Percentiles rank a stretch among this genome's conserved stretches.
Conservation (phyloP, 2,888 invertebrate species). For the Aelia acuminata region DNA sequence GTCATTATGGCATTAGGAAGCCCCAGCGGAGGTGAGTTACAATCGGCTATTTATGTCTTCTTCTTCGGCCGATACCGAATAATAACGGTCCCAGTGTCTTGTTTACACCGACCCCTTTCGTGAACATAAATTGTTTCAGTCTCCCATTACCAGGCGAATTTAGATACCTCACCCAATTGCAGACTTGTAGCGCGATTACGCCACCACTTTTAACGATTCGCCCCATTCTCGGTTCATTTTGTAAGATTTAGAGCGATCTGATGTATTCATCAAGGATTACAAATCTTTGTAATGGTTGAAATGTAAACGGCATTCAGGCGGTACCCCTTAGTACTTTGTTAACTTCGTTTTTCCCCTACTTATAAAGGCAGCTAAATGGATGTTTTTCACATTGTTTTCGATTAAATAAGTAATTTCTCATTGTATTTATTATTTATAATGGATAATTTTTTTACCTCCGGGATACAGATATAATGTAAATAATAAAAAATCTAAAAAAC, state of each 20-base stretch:
- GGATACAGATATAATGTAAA: too few species aligned
- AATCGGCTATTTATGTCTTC: conserved; percentile 40
- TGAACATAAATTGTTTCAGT: conserved; percentile 11
- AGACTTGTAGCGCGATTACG: conserved; percentile 3
- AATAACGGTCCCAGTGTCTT: neutral
- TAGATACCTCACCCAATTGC: neutral
- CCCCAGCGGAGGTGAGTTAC: neutral
- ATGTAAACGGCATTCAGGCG: too few species aligned
- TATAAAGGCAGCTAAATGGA: too few species aligned
- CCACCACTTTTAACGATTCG: conserved; percentile 17
- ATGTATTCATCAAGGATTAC: neutral
- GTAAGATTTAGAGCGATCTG: neutral
- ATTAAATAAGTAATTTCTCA: too few species aligned
- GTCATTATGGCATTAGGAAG: conserved; percentile 31
- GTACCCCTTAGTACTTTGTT: too few species aligned
- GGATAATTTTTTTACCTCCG: too few species aligned
- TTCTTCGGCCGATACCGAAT: neutral
- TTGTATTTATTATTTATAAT: too few species aligned
- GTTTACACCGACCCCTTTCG: conserved; percentile 18
- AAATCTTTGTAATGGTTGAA: neutral
- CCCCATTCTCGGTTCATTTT: conserved; percentile 24
- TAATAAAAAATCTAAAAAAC: too few species aligned
- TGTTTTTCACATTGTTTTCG: too few species aligned
- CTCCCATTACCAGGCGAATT: neutral
- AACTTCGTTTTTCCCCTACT: too few species aligned